These are phyloP conservation scores for Porites evermanni DNA, from an alignment of 92 coral and sea anemone genomes.

Conservation along the genomic window DNA sequence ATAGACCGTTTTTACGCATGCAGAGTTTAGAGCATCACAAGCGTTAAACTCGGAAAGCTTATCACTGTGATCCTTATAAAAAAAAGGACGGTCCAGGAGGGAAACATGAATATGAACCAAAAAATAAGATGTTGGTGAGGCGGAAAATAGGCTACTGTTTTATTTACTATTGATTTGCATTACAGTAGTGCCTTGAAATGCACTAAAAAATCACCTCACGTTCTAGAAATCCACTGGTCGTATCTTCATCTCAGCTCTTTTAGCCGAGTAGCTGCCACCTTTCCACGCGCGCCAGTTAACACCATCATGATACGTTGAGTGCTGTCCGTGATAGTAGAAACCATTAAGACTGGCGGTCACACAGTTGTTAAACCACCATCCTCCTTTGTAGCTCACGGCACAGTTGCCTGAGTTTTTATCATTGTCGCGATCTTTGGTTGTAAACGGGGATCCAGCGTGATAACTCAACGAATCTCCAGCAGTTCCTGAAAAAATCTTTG, in stretches of 20 bases:
- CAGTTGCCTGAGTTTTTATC: conserved; percentile 27
- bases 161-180: too few species aligned
- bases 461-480: conserved; percentile 57
- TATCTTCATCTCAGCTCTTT: conserved; percentile 69
- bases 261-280: conserved; percentile 63
- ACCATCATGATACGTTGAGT: conserved; percentile 50
- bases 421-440: conserved; percentile 62
- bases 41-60: too few species aligned
- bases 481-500: conserved; percentile 20
- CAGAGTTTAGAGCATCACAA: too few species aligned
- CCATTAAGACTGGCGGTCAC: conserved; percentile 55
- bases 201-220: too few species aligned
- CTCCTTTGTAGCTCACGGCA: conserved; percentile 43
- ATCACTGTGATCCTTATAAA: too few species aligned
- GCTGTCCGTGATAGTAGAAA: conserved; percentile 57
- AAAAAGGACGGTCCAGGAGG: too few species aligned
- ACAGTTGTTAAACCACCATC: conserved; percentile 60
- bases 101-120: too few species aligned
- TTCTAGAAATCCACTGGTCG: conserved; percentile 18
- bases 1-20: too few species aligned
- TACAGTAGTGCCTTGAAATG: too few species aligned
- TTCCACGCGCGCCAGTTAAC: conserved; percentile 70
- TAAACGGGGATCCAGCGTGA: conserved; percentile 35
- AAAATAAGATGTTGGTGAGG: too few species aligned
- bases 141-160: too few species aligned